Base-by-base conservation (phyloP, 1,140 invertebrate species). In the Apocrypta bakeri region DNA sequence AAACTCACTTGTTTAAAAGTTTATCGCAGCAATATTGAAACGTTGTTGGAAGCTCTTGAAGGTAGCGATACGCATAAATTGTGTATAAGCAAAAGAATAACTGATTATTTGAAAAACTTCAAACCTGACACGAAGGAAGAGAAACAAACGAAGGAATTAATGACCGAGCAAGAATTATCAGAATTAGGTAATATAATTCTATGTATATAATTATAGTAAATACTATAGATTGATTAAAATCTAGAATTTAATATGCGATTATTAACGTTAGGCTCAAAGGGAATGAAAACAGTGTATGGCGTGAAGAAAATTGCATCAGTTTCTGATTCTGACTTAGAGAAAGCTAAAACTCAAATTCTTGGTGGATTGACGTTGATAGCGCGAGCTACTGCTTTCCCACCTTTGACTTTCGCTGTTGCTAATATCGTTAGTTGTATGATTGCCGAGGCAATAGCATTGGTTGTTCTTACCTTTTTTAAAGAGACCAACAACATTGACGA, bases 31-130 rank as follows among this genome's bases (percentile, higher is more conserved):
- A 83, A 83, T 7, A 24, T 83, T 0, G 82, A 83, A 8, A 25
- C 75, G 9, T 24, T 83, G 4, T 40, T 83, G 0, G 82, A 83
- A n/a, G 31, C 27, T 14, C 6, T 79, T 0, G 82, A 83, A 2
- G 61, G 76, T 12, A 61, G 69, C 56, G 82, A 83, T 27, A 27
- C 63, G 4, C 11, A 68, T 12, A 79, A n/a, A 17, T 17, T 83
- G 21, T 29, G 29, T 1, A 48, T 83, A 1, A 61, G n/a, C 7
- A 73, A 68, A 2, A 27, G 82, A 42, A 66, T 83, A 0, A 40
- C 76, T 1, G 82, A 83, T 75, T 83, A 83, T 9, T 61, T 83
- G 37, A 83, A 79, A 24, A 42, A 74, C 17, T 83, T 83, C 24
- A 64, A 25, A 7, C 82, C 82, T 0, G 82, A 83, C 12, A 83